phyloP scores from a whole-genome alignment of 2,113 vertebrate genomes.

The Vidua macroura region DNA sequence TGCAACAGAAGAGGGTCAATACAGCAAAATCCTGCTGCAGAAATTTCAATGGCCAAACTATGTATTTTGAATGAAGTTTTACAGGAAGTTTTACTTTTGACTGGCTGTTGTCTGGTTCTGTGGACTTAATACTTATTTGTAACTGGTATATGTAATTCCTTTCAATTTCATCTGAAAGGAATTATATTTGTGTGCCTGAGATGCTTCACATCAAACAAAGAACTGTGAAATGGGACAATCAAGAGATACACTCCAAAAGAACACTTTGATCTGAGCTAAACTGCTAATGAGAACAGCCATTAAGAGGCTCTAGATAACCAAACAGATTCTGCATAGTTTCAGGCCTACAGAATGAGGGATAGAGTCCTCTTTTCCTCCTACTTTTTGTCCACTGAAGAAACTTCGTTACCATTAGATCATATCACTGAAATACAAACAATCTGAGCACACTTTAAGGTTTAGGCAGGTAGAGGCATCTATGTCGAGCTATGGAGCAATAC shows the following conservation, averaged over 20 bases:
- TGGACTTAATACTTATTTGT: background rate
- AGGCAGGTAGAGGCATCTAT: background rate
- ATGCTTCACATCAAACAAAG: background rate
- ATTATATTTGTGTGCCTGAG: background rate
- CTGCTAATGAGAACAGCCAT: background rate
- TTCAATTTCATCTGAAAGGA: background rate
- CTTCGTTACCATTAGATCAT: background rate
- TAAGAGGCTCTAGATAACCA: background rate
- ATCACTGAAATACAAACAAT: background rate
- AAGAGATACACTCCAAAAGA: background rate
- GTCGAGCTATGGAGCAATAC: background rate
- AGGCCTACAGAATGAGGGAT: background rate
- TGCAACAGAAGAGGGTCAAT: background rate
- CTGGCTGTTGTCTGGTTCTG: background rate
- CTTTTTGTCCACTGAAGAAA: background rate
- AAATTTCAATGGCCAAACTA: background rate
- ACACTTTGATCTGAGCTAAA: background rate
- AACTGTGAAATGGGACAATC: background rate
- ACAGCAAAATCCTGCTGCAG: background rate
- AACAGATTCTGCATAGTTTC: background rate
- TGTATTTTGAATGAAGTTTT: background rate
- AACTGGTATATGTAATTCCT: background rate
- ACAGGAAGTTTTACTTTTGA: background rate
- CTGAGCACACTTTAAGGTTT: background rate
- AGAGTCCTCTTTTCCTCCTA: too few species aligned